Percentiles rank a stretch among this genome's conserved stretches.
These are phyloP conservation scores for Ochotona princeps DNA, from an alignment of 2,113 vertebrate genomes.

Conservation along the genomic window DNA sequence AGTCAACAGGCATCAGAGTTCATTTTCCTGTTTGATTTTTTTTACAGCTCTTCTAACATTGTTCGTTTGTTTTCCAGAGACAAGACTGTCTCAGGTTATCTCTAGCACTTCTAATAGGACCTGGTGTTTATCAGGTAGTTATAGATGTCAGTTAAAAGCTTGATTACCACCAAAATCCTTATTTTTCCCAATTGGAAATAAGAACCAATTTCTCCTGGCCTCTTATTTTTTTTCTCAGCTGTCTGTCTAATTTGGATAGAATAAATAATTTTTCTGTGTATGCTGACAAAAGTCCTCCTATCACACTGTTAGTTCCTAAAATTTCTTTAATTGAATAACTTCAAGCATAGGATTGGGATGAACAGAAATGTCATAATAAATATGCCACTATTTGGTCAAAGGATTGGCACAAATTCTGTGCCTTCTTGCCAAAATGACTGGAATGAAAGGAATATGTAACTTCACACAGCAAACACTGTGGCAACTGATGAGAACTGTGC, in stretches of 20 bases:
- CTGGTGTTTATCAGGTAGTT: background rate
- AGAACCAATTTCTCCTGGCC: background rate
- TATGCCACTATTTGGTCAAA: background rate
- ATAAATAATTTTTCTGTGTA: background rate
- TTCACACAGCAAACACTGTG: background rate
- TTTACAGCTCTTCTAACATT: background rate
- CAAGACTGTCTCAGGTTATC: background rate
- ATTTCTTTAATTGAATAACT: background rate
- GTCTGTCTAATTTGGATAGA: background rate
- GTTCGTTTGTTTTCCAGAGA: background rate
- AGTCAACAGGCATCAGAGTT: background rate
- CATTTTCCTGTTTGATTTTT: background rate
- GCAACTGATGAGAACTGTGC: background rate
- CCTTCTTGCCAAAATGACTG: background rate
- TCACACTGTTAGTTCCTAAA: background rate
- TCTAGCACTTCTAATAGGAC: background rate
- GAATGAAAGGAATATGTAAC: background rate
- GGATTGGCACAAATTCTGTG: background rate
- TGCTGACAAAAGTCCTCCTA: background rate
- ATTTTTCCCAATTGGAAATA: slow-evolving; percentile 20
- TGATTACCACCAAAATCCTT: background rate
- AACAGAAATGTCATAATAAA: background rate
- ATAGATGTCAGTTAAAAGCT: background rate
- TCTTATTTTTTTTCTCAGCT: background rate
- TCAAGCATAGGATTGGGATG: background rate